phyloP scores from a whole-genome alignment of 2,888 invertebrate species.

The Polydrusus tereticollis region DNA sequence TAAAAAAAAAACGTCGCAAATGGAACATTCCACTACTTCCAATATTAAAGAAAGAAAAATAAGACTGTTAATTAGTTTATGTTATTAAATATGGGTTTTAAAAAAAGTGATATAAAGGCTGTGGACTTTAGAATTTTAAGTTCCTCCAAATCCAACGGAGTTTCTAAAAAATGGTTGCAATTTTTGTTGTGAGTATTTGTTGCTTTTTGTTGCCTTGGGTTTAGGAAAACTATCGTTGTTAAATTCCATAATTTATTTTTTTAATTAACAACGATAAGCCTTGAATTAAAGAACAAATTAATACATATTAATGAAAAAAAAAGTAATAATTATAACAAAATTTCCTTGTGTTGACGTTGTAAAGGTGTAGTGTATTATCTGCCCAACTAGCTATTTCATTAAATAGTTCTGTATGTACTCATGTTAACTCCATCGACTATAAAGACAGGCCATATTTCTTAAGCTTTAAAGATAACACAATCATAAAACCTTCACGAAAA shows the following conservation, averaged over 20 bases:
- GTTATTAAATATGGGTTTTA: conserved; percentile 28
- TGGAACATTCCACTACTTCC: neutral
- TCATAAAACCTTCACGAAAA: no score
- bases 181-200: conserved; percentile 41
- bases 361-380: no score
- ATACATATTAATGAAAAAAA: no score
- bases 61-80: conserved; percentile 10
- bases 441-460: no score
- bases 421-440: no score
- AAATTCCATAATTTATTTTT: neutral
- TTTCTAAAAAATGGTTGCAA: conserved; percentile 36
- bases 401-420: no score
- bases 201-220: neutral
- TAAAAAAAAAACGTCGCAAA: neutral
- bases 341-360: no score
- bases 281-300: no score
- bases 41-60: neutral
- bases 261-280: neutral
- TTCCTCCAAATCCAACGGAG: conserved; percentile 17
- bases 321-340: no score
- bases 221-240: neutral
- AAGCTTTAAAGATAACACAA: no score
- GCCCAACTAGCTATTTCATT: no score
- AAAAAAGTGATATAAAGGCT: conserved; percentile 26
- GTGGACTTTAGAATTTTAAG: conserved; percentile 16